Evolutionary conservation across 2,888 invertebrate genomes (phyloP), one percentile per base, ranked within the genome.

Genomic region (Vanessa cardui): DNA sequence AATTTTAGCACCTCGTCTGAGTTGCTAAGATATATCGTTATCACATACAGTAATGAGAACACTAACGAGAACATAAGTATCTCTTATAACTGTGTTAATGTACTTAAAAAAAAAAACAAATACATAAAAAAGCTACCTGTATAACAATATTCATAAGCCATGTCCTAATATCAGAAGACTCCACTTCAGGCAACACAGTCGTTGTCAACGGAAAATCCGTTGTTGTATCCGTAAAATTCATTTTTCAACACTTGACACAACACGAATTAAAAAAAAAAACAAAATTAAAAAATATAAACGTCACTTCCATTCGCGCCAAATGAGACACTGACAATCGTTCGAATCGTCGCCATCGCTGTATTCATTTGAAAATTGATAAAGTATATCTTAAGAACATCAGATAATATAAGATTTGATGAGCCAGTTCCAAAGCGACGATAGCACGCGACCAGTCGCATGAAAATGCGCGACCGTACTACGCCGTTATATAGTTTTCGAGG

Each of bases 141-240:
- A 89, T 58, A 44, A 91, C 77, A 58, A 87, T 73, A 76, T 85
- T 80, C 63, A 83, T 81, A 49, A 91, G 73, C 90, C 90, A 90
- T 20, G 82, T 78, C 70, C 89, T 81, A 21, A 90, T 62, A 73
- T 85, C 90, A 2, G 77, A 76, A 20, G 65, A 71, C n/a, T 75
- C 73, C 39, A 66, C 47, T 52, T 74, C 75, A 6, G 81, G 78
- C 45, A 71, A 60, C 58, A 76, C 26, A 4, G 79, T 80, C 8
- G 68, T 64, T 0, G 76, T 74, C 16, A 74, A 71, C 39, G 69
- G 50, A 56, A 71, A 68, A 44, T 73, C 66, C 62, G 68, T 61
- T 18, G 62, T 47, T 45, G 46, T 58, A 62, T 72, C 73, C 59
- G 77, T 75, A 49, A 68, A 62, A 74, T 75, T 75, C 74, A 74